Conservation (phyloP, 2,113 vertebrate genomes). For the Amphiprion percula region DNA sequence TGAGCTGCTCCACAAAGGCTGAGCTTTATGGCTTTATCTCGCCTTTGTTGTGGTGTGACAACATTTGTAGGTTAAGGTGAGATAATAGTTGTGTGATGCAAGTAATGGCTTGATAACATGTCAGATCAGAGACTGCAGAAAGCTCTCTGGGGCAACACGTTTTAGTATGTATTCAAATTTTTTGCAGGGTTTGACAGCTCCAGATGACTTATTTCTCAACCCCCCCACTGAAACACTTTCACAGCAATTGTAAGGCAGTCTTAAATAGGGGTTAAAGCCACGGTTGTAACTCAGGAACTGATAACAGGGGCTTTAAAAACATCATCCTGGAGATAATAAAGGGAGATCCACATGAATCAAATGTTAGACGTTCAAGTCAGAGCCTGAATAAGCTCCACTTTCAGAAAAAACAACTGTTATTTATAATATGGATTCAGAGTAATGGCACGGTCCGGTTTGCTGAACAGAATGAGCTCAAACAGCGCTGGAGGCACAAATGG, state of each 20-base stretch:
- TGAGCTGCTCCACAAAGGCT: background rate
- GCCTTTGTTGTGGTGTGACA: conserved; percentile 16
- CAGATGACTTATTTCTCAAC: background rate
- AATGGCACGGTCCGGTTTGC: conserved; percentile 28
- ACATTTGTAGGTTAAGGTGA: conserved; percentile 25
- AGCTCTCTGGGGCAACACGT: background rate
- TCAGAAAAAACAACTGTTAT: conserved; percentile 34
- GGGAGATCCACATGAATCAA: conserved; percentile 29
- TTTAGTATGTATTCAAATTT: conserved; percentile 12
- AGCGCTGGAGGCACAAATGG: conserved; percentile 29
- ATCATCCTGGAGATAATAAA: conserved; percentile 35
- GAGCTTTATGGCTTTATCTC: conserved; percentile 39
- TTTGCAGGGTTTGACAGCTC: background rate
- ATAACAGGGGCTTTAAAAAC: conserved; percentile 48
- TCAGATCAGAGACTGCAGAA: conserved; percentile 8
- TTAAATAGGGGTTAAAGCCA: conserved; percentile 30
- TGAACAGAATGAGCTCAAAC: conserved; percentile 31
- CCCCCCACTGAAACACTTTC: background rate
- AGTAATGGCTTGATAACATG: conserved; percentile 24
- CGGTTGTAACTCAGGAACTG: conserved; percentile 15
- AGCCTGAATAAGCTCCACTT: conserved; percentile 24
- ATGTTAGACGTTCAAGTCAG: conserved; percentile 46
- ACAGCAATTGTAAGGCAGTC: background rate
- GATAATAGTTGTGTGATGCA: conserved; percentile 12
- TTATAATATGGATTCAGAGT: conserved; percentile 11